These are phyloP conservation scores for Syngnathus acus DNA, from an alignment of 2,797 vertebrate genomes.

Conservation along the genomic window DNA sequence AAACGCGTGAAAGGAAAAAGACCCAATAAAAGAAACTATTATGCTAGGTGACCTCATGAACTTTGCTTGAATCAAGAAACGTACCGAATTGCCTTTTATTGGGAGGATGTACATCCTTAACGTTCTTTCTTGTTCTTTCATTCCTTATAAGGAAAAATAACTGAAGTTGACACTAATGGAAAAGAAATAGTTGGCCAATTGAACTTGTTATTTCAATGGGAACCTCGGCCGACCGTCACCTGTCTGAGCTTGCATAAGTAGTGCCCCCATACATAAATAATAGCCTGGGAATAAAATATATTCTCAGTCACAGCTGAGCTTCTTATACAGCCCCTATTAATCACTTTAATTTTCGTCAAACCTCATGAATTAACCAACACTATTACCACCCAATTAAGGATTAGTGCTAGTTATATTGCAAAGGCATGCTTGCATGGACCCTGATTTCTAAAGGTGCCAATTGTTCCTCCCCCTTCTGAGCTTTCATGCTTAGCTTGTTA, in stretches of 20 bases:
- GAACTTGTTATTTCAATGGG: background rate
- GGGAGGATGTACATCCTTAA: too few species aligned
- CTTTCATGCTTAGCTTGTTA: slow-evolving; percentile 24
- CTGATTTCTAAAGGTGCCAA: slow-evolving; percentile 34
- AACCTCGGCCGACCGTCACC: background rate
- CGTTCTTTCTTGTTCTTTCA: too few species aligned
- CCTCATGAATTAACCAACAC: slow-evolving; percentile 27
- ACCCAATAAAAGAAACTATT: too few species aligned
- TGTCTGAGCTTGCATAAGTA: slow-evolving; percentile 1
- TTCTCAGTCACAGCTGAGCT: slow-evolving; percentile 19
- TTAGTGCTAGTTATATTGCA: slow-evolving; percentile 30
- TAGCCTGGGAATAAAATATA: slow-evolving; percentile 17
- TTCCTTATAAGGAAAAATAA: too few species aligned
- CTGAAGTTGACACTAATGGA: background rate
- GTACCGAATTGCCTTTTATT: too few species aligned
- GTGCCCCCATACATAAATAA: slow-evolving; percentile 13
- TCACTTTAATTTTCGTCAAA: slow-evolving; percentile 19
- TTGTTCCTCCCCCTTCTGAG: slow-evolving; percentile 19
- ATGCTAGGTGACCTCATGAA: too few species aligned
- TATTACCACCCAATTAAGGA: slow-evolving; percentile 30
- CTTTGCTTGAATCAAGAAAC: too few species aligned
- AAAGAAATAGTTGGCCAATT: background rate
- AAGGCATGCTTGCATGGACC: slow-evolving; percentile 32
- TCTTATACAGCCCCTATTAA: slow-evolving; percentile 24
- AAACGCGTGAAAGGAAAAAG: too few species aligned